phyloP scores from a whole-genome alignment of 2,113 vertebrate genomes.

The Cavia aperea region DNA sequence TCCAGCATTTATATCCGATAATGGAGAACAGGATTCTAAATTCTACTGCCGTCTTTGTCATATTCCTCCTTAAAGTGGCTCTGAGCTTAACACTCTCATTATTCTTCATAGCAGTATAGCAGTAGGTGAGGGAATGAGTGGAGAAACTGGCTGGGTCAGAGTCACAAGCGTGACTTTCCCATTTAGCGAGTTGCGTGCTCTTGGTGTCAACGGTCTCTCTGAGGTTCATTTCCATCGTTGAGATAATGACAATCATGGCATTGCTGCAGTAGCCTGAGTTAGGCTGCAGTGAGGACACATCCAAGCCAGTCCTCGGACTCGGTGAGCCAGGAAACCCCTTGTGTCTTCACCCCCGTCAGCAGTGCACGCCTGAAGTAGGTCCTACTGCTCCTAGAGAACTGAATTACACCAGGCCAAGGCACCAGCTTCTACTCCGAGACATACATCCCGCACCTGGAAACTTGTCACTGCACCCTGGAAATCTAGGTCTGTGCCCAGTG shows the following conservation, averaged over 20 bases:
- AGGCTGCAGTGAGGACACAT: background rate
- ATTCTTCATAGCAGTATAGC: slow-evolving; percentile 36
- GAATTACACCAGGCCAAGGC: background rate
- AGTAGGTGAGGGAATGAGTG: background rate
- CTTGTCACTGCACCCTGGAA: background rate
- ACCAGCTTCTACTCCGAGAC: background rate
- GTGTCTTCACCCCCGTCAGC: background rate
- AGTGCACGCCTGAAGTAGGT: background rate
- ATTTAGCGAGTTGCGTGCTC: background rate
- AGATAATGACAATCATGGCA: background rate
- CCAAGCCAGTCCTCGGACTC: background rate
- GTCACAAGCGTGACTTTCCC: background rate
- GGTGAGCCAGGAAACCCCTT: background rate
- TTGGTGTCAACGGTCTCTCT: background rate
- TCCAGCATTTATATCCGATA: slow-evolving; percentile 37
- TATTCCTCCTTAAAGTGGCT: slow-evolving; percentile 47
- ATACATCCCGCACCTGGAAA: background rate
- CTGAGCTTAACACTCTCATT: slow-evolving; percentile 55
- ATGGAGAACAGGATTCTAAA: slow-evolving; percentile 41
- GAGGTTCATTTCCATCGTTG: background rate
- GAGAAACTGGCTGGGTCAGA: background rate
- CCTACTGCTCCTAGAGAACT: background rate
- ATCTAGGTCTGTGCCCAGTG: background rate
- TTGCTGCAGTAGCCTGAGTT: background rate
- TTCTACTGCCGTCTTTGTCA: slow-evolving; percentile 48